A percentile compares a stretch with the other conserved stretches of the same genome.
Conservation (phyloP, 2,113 vertebrate species). For the Stictonetta naevosa region DNA sequence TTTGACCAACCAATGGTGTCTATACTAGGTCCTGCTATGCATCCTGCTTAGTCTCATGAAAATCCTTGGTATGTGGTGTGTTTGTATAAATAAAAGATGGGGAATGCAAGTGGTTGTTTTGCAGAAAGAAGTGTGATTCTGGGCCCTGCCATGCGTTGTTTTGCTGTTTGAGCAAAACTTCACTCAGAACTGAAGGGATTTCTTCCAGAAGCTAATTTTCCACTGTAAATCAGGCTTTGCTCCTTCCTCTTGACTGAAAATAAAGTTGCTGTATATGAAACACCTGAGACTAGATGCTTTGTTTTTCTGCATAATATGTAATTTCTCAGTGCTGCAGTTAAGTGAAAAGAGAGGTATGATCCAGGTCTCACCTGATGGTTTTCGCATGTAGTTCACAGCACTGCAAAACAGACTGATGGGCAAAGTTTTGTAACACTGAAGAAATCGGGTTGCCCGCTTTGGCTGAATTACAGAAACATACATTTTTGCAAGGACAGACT, state of each 20-base stretch:
- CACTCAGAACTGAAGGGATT: not conserved
- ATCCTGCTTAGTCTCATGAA: not conserved
- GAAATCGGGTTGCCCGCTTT: not conserved
- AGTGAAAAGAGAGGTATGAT: not conserved
- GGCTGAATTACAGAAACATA: not conserved
- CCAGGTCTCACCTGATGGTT: not conserved
- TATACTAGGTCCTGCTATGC: not conserved
- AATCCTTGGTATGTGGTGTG: not conserved
- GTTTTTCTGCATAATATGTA: not conserved
- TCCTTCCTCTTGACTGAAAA: not conserved
- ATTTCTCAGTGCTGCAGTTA: not conserved
- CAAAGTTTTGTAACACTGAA: not conserved
- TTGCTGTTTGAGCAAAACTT: not conserved
- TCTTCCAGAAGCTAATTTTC: not conserved
- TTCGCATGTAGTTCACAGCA: not conserved
- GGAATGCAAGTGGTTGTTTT: not conserved
- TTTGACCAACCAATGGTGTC: not conserved
- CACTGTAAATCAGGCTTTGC: not conserved
- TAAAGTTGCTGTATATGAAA: not conserved
- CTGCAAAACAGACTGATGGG: not conserved
- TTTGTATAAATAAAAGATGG: not conserved
- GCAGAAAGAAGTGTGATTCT: not conserved
- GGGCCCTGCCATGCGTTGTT: fast-evolving
- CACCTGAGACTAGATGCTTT: not conserved
- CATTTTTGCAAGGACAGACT: not conserved